Evolutionary conservation across 2,113 vertebrate genomes (phyloP), one percentile per base, ranked within the genome.

Genomic region (Hypocryptadius cinnamomeus): DNA sequence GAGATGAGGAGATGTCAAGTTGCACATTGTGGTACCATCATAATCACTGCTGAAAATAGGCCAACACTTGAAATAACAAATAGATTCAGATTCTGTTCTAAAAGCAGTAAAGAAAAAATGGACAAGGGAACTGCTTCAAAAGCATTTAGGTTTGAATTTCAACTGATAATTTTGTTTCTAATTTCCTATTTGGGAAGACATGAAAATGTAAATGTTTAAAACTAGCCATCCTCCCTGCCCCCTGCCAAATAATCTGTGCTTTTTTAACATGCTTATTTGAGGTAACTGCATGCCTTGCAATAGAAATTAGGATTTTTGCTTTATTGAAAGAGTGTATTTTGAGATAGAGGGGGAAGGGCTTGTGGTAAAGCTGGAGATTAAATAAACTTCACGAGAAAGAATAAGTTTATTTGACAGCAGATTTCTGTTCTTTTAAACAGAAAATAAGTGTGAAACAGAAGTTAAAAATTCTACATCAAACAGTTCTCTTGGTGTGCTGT

Each of bases 11-110:
- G 96, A 97, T 97, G 98, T 98, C 98, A 98, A 97, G 97, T 96
- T 90, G 92, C 94, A 95, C 95, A 93, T 96, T 97, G 95, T 95
- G 95, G 92, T 86, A 94, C 92, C 92, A 83, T 98, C 96, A 94
- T 96, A 98, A 97, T 97, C 97, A 96, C 97, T 98, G 98, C 97
- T 98, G 98, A 98, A 98, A 98, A 98, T 98, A 98, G 97, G 97
- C 98, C 97, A 97, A 89, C 91, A 71, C 65, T 95, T 93, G 73
- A 94, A 95, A 96, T 89, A 85, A 85, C 95, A 96, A 98, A 98
- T 98, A 98, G 97, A 98, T 88, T 90, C 63, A 72, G 40, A 93
- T 85, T 87, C 72, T 71, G 44, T 69, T 74, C 53, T 78, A 90
- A 88, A 86, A 82, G 56, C 48, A 51, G 31, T 54, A 31, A 47